phyloP scores from a whole-genome alignment of 1,140 invertebrate genomes.

The Drusus annulatus region DNA sequence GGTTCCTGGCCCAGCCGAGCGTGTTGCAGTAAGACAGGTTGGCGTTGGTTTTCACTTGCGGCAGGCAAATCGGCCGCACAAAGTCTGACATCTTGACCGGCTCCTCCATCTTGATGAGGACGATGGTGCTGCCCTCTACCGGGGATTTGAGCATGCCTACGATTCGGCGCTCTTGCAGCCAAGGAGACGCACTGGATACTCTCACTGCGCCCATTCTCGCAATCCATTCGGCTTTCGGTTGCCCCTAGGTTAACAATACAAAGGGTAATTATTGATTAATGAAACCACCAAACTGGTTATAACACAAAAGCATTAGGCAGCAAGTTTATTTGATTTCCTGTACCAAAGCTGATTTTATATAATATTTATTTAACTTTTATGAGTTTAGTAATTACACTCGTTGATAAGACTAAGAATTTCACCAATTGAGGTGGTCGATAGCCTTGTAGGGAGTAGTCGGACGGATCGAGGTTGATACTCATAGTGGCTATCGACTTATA shows the following conservation, averaged over 20 bases:
- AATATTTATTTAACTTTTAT: too few relatives aligned
- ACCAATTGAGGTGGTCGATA: too few relatives aligned
- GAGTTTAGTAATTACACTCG: too few relatives aligned
- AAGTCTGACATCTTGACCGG: slow-evolving; percentile 85
- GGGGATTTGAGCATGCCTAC: slow-evolving; percentile 92
- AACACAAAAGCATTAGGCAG: too few relatives aligned
- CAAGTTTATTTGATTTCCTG: too few relatives aligned
- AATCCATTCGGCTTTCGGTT: slow-evolving; percentile 88
- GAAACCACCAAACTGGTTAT: too few relatives aligned
- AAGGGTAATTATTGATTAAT: too few relatives aligned
- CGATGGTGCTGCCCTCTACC: slow-evolving; percentile 88
- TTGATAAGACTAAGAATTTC: too few relatives aligned
- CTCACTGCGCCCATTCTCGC: slow-evolving; percentile 85
- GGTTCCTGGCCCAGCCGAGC: slow-evolving; percentile 86
- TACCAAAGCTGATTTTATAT: too few relatives aligned
- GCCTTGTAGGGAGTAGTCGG: too few relatives aligned
- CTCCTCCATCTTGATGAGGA: slow-evolving; percentile 85
- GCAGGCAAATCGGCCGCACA: slow-evolving; percentile 86
- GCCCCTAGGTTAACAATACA: slow-evolving; percentile 69
- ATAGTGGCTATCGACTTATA: too few relatives aligned
- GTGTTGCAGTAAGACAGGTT: slow-evolving; percentile 79
- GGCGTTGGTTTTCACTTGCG: slow-evolving; percentile 61
- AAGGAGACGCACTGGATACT: slow-evolving; percentile 83
- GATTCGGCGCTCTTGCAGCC: slow-evolving; percentile 89
- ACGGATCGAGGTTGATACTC: too few relatives aligned